phyloP scores from a whole-genome alignment of 2,797 vertebrate genomes.

The Pteronotus mesoamericanus region DNA sequence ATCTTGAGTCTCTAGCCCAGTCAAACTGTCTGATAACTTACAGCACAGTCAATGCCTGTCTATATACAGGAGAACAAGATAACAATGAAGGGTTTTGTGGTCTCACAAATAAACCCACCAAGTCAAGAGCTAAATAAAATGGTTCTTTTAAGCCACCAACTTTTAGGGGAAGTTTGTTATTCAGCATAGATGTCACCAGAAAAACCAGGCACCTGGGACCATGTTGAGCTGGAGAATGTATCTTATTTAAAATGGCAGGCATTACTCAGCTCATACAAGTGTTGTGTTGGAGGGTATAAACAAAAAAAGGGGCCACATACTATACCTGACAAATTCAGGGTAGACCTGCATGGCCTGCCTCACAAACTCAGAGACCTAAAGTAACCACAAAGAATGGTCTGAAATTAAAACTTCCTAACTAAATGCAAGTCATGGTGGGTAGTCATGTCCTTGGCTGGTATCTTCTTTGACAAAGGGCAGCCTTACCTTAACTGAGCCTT shows the following conservation, averaged over 20 bases:
- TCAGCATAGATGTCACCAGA: neutral
- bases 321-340: neutral
- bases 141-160: neutral
- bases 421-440: neutral
- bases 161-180: neutral
- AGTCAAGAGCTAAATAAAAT: neutral
- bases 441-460: neutral
- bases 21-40: neutral
- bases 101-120: neutral
- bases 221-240: neutral
- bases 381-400: neutral
- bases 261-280: neutral
- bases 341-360: neutral
- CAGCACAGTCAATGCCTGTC: neutral
- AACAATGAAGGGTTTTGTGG: neutral
- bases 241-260: neutral
- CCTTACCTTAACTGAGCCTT: neutral
- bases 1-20: neutral
- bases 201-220: neutral
- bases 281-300: neutral
- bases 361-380: neutral
- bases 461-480: neutral
- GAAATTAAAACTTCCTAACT: neutral
- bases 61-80: neutral
- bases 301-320: neutral